Base-by-base conservation (phyloP, 2,113 vertebrate genomes). In the Tachuris rubrigastra region DNA sequence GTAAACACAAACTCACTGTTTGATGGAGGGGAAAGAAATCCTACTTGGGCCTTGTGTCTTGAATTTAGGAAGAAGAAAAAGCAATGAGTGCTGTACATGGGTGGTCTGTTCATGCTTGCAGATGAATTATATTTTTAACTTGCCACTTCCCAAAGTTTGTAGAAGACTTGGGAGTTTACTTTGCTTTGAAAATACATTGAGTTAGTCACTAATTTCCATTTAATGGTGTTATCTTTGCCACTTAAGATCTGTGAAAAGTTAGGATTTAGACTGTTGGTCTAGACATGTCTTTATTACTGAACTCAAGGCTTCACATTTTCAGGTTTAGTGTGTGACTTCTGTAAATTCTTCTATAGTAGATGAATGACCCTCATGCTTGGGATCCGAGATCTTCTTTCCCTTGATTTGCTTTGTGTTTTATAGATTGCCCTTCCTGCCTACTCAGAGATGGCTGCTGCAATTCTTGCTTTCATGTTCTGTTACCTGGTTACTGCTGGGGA, bases 381-480 rank as follows among this genome's bases (percentile, higher is more conserved):
- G 50, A 89, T 91, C 16, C 75, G n/a, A n/a, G n/a, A n/a, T 86
- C 76, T 84, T 21, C 35, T 75, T 78, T 81, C 24, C 12, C 47
- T 90, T 74, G 42, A 41, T 91, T 95, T 95, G 31, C 49, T 91
- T 71, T 37, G 30, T 0, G 0, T 82, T 93, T 85, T 73, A 69
- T 39, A 44, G 58, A 35, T 83, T 5, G 6, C 12, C 25, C 25
- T 87, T 79, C 66, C 66, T 93, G 39, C 66, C 25, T n/a, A 56
- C 84, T 91, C n/a, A 10, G 71, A 89, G 24, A 21, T 82, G 71
- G 31, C 53, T 69, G 42, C 65, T 89, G 62, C 49, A 89, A 85
- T 95, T 94, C 37, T 85, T 71, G 33, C 74, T 87, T 95, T 95
- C 35, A 69, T 89, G 56, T 87, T 75, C 24, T 71, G 20, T 72